phyloP scores from a whole-genome alignment of 2,113 vertebrate species.

The Chlorocebus sabaeus region DNA sequence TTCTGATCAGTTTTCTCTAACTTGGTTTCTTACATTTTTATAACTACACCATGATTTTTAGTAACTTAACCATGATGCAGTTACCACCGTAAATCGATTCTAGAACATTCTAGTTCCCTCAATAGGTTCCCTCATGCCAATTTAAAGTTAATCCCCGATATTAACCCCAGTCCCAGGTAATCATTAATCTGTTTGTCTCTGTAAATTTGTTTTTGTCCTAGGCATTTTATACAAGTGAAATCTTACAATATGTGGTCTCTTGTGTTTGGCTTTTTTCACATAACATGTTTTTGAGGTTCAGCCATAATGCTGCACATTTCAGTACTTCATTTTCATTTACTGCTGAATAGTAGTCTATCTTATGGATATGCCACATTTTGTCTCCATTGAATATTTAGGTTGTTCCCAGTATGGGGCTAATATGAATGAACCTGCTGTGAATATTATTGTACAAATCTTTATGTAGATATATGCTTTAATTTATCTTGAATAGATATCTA shows the following conservation, averaged over 20 bases:
- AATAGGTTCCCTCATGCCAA: background rate
- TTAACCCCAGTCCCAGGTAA: no score
- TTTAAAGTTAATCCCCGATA: no score
- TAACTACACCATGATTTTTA: background rate
- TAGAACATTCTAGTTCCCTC: background rate
- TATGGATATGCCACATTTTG: background rate
- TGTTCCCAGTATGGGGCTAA: no score
- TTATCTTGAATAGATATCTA: background rate
- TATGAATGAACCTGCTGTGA: background rate
- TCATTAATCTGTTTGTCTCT: background rate
- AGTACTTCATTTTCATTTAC: background rate
- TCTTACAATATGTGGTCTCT: background rate
- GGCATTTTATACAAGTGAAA: background rate
- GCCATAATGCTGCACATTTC: no score
- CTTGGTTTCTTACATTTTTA: conserved; percentile 1
- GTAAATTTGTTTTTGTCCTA: background rate
- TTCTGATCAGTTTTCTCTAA: background rate
- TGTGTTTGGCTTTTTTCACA: no score
- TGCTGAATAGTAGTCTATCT: background rate
- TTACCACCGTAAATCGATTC: background rate
- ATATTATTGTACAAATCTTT: background rate
- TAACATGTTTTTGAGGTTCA: no score
- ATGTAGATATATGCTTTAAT: background rate
- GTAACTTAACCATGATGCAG: background rate
- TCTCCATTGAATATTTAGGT: background rate